Conservation (phyloP, 2,113 vertebrate species). For the Saguinus imperator region DNA sequence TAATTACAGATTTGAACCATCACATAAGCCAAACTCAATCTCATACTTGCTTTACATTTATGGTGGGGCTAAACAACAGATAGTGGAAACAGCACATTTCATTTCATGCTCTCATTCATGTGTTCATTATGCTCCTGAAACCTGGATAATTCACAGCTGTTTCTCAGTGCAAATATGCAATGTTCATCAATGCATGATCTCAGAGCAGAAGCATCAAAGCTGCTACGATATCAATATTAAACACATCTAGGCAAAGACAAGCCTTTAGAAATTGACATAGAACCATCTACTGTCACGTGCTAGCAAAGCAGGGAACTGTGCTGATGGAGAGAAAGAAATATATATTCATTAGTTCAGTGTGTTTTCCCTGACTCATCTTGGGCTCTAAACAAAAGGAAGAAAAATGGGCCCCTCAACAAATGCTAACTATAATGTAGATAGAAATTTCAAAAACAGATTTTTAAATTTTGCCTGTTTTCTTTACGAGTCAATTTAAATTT, state of each 20-base stretch:
- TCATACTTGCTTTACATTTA: too few species aligned
- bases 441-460: background rate
- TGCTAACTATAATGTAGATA: background rate
- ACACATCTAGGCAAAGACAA: background rate
- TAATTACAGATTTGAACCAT: background rate
- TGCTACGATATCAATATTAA: background rate
- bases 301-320: accelerated
- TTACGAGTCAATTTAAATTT: background rate
- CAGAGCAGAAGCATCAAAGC: background rate
- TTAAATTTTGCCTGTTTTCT: background rate
- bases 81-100: accelerated
- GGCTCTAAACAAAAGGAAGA: background rate
- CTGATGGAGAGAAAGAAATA: background rate
- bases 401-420: background rate
- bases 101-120: too few species aligned
- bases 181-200: background rate
- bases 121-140: too few species aligned
- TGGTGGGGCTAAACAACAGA: background rate
- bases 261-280: background rate
- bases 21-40: background rate
- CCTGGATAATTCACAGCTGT: accelerated
- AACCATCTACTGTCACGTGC: accelerated
- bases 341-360: accelerated
- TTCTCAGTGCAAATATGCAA: background rate
- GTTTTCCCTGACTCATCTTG: background rate